Evolutionary conservation across 2,113 vertebrate genomes (phyloP).

Genomic region (Gymnogyps californianus): DNA sequence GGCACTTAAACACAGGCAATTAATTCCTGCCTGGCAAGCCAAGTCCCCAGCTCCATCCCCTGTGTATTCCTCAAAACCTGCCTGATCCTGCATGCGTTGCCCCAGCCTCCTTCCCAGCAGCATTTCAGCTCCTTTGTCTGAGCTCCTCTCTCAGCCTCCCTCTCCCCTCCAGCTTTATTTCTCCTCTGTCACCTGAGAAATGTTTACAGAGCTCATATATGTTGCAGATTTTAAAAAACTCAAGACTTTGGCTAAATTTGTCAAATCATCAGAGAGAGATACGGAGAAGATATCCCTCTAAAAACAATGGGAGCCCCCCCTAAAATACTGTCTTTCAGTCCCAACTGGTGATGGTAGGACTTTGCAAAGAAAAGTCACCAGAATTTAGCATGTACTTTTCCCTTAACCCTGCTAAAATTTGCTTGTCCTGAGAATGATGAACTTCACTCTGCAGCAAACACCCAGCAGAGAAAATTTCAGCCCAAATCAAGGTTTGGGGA

Average conservation of each 20-base stretch:
- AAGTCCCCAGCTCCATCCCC: neutral
- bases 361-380: neutral
- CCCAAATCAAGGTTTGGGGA: neutral
- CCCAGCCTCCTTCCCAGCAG: neutral
- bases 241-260: neutral
- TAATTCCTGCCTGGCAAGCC: neutral
- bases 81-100: rapidly evolving
- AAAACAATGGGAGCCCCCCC: neutral
- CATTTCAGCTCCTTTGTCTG: neutral
- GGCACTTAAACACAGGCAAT: neutral
- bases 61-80: neutral
- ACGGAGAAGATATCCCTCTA: neutral
- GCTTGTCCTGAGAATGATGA: neutral
- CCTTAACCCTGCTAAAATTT: neutral
- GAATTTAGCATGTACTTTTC: neutral
- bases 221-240: neutral
- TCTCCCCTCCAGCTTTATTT: neutral
- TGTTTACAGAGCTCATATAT: neutral
- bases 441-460: neutral
- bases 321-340: neutral
- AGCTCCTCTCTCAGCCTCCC: neutral
- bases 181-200: neutral
- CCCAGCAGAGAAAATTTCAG: neutral
- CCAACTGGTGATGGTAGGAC: neutral
- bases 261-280: neutral